A percentile compares a stretch with the other conserved stretches of the same genome.
These are phyloP conservation scores for Lacanobia wlatinum DNA, from an alignment of 2,888 invertebrate species.

Conservation along the genomic window DNA sequence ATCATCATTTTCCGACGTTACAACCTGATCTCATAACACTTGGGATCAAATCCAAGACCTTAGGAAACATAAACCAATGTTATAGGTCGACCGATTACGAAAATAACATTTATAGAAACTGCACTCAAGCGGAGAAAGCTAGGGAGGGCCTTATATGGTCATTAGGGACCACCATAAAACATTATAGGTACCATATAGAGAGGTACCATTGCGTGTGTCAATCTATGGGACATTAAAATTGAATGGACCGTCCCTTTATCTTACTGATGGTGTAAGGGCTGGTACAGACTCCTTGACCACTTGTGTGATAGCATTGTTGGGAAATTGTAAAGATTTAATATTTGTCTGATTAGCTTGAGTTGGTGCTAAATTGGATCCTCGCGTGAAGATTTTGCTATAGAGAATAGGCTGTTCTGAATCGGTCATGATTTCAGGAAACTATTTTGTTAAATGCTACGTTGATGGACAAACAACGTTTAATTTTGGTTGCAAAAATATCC, in stretches of 20 bases:
- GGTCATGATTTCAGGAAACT: too few species aligned
- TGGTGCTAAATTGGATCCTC: too few species aligned
- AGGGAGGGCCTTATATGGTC: conserved; percentile 31
- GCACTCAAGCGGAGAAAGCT: conserved; percentile 46
- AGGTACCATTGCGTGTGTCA: conserved; percentile 43
- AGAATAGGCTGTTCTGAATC: too few species aligned
- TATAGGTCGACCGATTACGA: conserved; percentile 34
- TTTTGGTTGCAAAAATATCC: too few species aligned
- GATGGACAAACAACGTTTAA: too few species aligned
- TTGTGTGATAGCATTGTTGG: not conserved
- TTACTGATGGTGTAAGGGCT: conserved; percentile 22
- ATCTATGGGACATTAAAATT: conserved; percentile 42
- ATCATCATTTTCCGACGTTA: not conserved
- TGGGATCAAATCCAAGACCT: conserved; percentile 15
- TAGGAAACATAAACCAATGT: conserved; percentile 33
- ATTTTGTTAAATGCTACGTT: too few species aligned
- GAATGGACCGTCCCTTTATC: conserved; percentile 39
- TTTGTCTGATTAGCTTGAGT: too few species aligned
- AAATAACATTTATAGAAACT: conserved; percentile 42
- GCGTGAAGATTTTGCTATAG: too few species aligned
- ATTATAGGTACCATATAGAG: conserved; percentile 49
- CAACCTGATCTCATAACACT: not conserved
- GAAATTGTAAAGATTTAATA: not conserved
- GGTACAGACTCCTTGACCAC: not conserved
- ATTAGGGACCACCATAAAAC: conserved; percentile 48